Percentiles rank a stretch among this genome's conserved stretches.
Evolutionary conservation across 2,797 vertebrate species (phyloP).

Genomic region (Sebastes minor): DNA sequence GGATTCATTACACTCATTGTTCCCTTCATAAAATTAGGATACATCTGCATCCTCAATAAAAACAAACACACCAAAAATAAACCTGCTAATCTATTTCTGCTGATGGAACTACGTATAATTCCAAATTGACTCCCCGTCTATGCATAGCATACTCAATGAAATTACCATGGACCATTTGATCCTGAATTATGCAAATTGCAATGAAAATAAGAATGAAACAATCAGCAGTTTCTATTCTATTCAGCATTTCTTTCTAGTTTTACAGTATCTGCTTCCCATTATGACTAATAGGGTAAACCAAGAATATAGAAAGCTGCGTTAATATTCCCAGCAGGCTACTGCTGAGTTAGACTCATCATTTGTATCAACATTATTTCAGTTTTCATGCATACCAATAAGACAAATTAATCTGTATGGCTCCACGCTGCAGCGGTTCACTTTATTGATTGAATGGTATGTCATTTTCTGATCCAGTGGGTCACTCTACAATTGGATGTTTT

Average conservation of each 20-base stretch:
- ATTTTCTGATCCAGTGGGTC: constrained; percentile 16
- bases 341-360: constrained; percentile 36
- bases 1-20: constrained; percentile 28
- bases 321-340: constrained; percentile 41
- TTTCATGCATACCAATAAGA: constrained; percentile 48
- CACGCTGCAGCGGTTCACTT: constrained; percentile 3
- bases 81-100: constrained; percentile 11
- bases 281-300: constrained; percentile 30
- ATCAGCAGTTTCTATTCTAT: constrained; percentile 39
- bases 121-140: constrained; percentile 8
- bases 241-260: constrained; percentile 26
- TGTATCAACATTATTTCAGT: constrained; percentile 33
- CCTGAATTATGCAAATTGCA: constrained; percentile 43
- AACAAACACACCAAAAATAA: constrained; percentile 27
- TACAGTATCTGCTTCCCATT: constrained; percentile 22
- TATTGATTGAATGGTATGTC: constrained; percentile 1
- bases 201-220: constrained; percentile 35
- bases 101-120: constrained; percentile 4
- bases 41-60: constrained; percentile 6
- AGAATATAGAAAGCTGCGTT: constrained; percentile 29
- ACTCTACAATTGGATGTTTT: not conserved
- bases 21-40: constrained; percentile 4
- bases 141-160: constrained; percentile 21
- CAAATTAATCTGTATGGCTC: constrained; percentile 26
- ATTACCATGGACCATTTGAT: constrained; percentile 18